These are phyloP conservation scores for Orthonychiurus folsomi DNA, from an alignment of 2,888 invertebrate species.

Conservation along the genomic window DNA sequence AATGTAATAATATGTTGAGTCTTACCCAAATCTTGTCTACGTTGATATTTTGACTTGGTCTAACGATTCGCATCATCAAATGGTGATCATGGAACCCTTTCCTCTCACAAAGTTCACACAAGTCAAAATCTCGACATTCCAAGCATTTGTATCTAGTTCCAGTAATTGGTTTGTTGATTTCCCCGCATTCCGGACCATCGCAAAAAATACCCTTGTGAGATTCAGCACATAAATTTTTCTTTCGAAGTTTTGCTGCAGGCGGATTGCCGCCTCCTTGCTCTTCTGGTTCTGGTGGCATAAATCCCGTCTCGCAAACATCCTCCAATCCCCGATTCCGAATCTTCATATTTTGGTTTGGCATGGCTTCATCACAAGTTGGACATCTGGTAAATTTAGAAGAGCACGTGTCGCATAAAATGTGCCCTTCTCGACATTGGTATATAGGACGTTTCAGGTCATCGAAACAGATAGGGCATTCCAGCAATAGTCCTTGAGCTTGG, in stretches of 20 bases:
- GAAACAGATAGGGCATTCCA: background rate
- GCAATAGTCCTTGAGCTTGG: too few species aligned
- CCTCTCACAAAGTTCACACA: conserved; percentile 67
- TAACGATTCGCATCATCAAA: conserved; percentile 61
- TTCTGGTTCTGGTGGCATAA: background rate
- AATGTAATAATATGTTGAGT: too few species aligned
- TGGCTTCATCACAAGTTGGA: background rate
- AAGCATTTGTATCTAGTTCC: conserved; percentile 83
- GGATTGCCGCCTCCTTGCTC: background rate
- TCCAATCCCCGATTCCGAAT: background rate
- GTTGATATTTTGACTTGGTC: background rate
- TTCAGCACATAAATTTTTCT: too few species aligned
- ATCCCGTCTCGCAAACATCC: background rate
- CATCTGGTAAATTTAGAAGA: background rate
- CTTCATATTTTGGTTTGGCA: background rate
- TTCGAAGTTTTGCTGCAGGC: background rate
- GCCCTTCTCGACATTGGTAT: background rate
- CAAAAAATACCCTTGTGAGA: background rate
- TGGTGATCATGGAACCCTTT: conserved; percentile 63
- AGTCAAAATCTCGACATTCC: conserved; percentile 68
- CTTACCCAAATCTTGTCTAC: background rate
- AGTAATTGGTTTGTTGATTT: conserved; percentile 48
- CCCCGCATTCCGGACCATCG: background rate
- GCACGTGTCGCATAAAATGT: background rate
- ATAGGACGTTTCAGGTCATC: background rate